phyloP scores from a whole-genome alignment of 2,113 vertebrate genomes.

The Ramphastos sulfuratus region DNA sequence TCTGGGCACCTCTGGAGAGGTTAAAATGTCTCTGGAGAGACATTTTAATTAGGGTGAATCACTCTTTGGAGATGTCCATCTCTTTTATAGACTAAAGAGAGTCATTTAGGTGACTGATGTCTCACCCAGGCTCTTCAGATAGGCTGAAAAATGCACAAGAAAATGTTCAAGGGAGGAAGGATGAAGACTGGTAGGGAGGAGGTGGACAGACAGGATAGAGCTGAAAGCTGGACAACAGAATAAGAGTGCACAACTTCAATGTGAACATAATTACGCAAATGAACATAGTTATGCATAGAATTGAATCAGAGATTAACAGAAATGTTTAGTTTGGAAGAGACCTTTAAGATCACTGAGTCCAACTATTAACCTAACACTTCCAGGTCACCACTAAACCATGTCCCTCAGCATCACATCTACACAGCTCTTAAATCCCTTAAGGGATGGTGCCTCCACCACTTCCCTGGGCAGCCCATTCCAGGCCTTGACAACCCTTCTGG shows the following conservation, averaged over 20 bases:
- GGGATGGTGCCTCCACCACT: too few relatives aligned
- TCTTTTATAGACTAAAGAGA: not conserved
- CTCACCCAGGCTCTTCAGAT: not conserved
- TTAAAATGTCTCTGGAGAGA: too few relatives aligned
- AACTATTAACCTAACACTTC: too few relatives aligned
- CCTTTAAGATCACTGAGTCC: too few relatives aligned
- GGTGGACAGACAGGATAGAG: not conserved
- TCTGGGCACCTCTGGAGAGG: not conserved
- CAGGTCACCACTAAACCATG: too few relatives aligned
- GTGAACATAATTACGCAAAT: too few relatives aligned
- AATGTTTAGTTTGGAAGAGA: too few relatives aligned
- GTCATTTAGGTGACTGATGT: not conserved
- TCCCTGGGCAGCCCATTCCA: too few relatives aligned
- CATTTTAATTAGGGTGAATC: accelerated
- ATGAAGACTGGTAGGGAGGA: not conserved
- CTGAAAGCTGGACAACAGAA: not conserved
- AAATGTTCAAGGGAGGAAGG: not conserved
- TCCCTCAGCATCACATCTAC: too few relatives aligned
- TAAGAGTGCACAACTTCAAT: accelerated
- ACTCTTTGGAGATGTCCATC: not conserved
- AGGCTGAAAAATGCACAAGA: not conserved
- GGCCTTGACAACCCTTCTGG: too few relatives aligned
- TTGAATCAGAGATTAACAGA: too few relatives aligned
- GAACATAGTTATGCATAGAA: not conserved
- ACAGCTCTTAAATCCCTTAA: too few relatives aligned